Conservation (phyloP, 1,140 invertebrate species). For the Drosophila pallidifrons region DNA sequence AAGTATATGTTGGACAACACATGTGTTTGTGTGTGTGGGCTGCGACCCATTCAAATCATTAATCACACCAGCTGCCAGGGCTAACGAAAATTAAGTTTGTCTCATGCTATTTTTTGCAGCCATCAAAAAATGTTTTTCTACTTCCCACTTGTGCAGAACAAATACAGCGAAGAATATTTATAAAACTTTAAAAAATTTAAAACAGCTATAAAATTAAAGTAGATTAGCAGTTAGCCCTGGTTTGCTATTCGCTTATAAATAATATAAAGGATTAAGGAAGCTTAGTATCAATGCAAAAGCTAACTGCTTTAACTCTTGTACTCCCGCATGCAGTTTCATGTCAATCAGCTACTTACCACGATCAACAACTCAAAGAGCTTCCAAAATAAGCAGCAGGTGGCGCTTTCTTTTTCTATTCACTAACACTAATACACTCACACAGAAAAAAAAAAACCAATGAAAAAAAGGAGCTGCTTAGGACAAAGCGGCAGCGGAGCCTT, state of each 20-base stretch:
- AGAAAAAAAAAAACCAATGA: no score
- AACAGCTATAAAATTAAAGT: not conserved
- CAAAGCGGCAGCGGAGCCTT: not conserved
- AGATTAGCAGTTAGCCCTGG: not conserved
- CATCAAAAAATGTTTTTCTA: not conserved
- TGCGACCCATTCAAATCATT: conserved; percentile 51
- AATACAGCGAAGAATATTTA: not conserved
- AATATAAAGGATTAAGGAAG: no score
- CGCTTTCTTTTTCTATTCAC: no score
- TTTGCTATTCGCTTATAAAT: no score
- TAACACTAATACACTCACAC: no score
- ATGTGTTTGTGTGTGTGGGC: not conserved
- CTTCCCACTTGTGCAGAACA: not conserved
- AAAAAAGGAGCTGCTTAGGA: no score
- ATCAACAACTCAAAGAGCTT: no score
- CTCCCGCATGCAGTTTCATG: no score
- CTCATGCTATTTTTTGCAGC: conserved; percentile 36
- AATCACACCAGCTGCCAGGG: conserved; percentile 67
- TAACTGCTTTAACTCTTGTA: no score
- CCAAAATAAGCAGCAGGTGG: no score
- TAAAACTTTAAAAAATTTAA: not conserved
- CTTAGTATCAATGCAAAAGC: no score
- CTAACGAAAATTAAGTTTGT: conserved; percentile 79
- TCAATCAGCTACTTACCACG: no score
- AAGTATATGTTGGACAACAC: not conserved